Conservation (phyloP, 2,797 vertebrate species). For the Phataginus tetradactyla region DNA sequence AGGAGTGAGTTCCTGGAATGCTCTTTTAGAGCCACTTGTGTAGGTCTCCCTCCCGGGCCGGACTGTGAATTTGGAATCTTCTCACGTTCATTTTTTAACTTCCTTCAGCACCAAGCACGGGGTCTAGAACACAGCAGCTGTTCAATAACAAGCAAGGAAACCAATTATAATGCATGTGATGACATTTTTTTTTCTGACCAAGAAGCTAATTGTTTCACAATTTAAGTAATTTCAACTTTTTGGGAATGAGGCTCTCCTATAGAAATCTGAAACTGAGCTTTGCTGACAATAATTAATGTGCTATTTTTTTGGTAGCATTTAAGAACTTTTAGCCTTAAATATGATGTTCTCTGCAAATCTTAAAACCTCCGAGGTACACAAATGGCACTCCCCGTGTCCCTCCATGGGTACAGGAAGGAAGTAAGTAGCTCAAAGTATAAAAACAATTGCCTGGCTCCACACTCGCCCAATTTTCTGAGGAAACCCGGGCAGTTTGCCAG, state of each 20-base stretch:
- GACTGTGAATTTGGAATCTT: background rate
- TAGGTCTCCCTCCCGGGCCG: background rate
- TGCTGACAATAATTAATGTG: background rate
- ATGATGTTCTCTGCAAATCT: constrained; percentile 61
- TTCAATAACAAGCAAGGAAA: background rate
- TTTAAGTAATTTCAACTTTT: background rate
- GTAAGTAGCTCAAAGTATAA: constrained; percentile 74
- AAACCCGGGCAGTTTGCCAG: constrained; percentile 73
- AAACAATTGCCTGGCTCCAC: constrained; percentile 79
- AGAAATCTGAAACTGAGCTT: constrained; percentile 2
- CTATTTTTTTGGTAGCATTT: constrained; percentile 23
- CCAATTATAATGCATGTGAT: background rate
- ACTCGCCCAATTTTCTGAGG: constrained; percentile 70
- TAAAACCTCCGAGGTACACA: constrained; percentile 46
- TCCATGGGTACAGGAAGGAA: constrained; percentile 78
- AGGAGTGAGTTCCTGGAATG: constrained; percentile 48
- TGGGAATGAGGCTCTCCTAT: background rate
- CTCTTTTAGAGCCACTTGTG: background rate
- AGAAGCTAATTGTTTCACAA: background rate
- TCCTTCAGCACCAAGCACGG: background rate
- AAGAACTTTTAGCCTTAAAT: constrained; percentile 41
- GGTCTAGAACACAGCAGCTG: background rate
- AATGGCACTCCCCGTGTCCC: constrained; percentile 65
- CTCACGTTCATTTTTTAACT: background rate
- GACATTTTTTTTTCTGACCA: background rate